Percentiles rank a stretch among this genome's conserved stretches.
phyloP scores from a whole-genome alignment of 2,888 invertebrate species.

The Nymphalis polychloros region DNA sequence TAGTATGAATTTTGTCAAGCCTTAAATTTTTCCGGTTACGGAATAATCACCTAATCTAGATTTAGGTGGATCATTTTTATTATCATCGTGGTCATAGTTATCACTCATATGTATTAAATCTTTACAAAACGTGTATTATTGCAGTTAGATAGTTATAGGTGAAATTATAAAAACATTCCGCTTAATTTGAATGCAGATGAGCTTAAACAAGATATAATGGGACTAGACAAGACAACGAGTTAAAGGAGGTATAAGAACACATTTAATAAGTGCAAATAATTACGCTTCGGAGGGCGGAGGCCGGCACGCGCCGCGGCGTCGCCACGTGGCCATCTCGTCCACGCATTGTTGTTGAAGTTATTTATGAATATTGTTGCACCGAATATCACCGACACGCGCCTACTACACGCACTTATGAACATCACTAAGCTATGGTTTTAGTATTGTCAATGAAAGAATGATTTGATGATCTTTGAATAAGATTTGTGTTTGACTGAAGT shows the following conservation, averaged over 20 bases:
- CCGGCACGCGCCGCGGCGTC: constrained; percentile 52
- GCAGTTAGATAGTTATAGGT: too few relatives aligned
- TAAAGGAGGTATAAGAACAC: constrained; percentile 17
- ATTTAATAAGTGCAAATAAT: constrained; percentile 68
- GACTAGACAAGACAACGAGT: constrained; percentile 1
- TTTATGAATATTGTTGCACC: constrained; percentile 77
- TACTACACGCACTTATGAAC: constrained; percentile 58
- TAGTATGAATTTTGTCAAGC: too few relatives aligned
- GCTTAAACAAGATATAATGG: background rate
- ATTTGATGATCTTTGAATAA: constrained; percentile 13
- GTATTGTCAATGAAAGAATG: constrained; percentile 29
- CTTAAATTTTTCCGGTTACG: too few relatives aligned
- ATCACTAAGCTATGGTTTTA: constrained; percentile 46
- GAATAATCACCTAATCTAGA: too few relatives aligned
- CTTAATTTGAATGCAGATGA: too few relatives aligned
- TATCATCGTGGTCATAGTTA: too few relatives aligned
- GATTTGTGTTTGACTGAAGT: background rate
- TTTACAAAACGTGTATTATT: too few relatives aligned
- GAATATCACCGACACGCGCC: constrained; percentile 62
- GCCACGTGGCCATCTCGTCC: constrained; percentile 57
- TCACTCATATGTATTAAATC: too few relatives aligned
- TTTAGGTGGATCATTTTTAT: too few relatives aligned
- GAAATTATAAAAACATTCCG: too few relatives aligned
- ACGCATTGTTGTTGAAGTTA: constrained; percentile 66
- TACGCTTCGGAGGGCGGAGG: constrained; percentile 59